These are phyloP conservation scores for Heliconius cydno DNA, from an alignment of 2,888 invertebrate genomes.

Conservation along the genomic window DNA sequence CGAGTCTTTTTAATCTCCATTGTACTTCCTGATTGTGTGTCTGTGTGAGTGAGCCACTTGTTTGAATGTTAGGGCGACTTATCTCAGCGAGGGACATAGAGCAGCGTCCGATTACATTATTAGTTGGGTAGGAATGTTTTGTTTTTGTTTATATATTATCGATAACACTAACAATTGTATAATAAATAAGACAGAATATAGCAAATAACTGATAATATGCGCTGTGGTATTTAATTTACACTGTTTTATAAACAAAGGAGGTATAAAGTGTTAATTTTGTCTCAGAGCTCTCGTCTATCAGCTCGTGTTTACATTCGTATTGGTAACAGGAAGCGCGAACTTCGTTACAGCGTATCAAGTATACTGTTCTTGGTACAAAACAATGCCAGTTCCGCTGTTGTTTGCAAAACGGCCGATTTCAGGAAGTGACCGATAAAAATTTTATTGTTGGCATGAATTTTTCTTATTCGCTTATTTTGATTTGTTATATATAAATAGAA, in stretches of 20 bases:
- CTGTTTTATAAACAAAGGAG: slow-evolving; percentile 12
- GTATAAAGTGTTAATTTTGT: slow-evolving; percentile 5
- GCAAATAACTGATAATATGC: slow-evolving; percentile 26
- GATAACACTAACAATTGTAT: slow-evolving; percentile 49
- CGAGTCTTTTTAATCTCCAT: slow-evolving; percentile 80
- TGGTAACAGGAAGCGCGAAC: slow-evolving; percentile 81
- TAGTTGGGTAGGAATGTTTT: slow-evolving; percentile 52
- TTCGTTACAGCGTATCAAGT: slow-evolving; percentile 74
- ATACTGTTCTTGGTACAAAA: slow-evolving; percentile 71
- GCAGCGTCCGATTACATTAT: slow-evolving; percentile 82
- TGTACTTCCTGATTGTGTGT: slow-evolving; percentile 80
- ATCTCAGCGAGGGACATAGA: slow-evolving; percentile 81
- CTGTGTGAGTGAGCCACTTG: slow-evolving; percentile 81
- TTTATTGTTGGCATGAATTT: slow-evolving; percentile 39
- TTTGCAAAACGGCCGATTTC: slow-evolving; percentile 78
- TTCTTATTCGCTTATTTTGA: slow-evolving; percentile 11
- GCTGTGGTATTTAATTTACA: not conserved
- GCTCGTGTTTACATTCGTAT: slow-evolving; percentile 74
- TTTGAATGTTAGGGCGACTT: slow-evolving; percentile 82
- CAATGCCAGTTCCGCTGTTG: slow-evolving; percentile 81
- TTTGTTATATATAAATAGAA: not conserved
- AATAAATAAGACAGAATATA: slow-evolving; percentile 1
- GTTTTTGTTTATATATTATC: slow-evolving; percentile 58
- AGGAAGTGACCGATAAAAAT: slow-evolving; percentile 71
- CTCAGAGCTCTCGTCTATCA: slow-evolving; percentile 27